Base-by-base conservation (phyloP, 2,888 invertebrate genomes). In the Oithona nana region DNA sequence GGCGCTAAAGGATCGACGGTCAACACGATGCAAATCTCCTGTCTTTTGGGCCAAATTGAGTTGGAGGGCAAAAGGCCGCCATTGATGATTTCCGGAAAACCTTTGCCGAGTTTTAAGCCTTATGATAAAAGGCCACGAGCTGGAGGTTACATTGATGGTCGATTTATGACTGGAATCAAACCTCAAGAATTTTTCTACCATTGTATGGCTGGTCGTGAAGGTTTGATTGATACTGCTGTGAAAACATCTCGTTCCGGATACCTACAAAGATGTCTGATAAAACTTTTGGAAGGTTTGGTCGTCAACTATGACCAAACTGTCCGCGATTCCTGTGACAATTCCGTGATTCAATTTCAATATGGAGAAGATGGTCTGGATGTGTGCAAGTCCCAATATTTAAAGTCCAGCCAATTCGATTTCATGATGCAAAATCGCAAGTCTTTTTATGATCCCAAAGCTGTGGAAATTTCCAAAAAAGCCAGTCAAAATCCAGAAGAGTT, bases 171-270 rank as follows among this genome's bases (percentile, higher is more conserved):
- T 0, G 98, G 98, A n/a, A 90, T 99, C 68, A 82, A 87, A 70
- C 94, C 95, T 0, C 94, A 93, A 74, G 97, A 98, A 71, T 94
- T 94, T 73, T 98, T 94, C 76, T 97, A 95, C 75, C 97, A 99
- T 79, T 97, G 97, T 71, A 99, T 99, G 97, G 98, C 98, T 62
- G 98, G 98, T 63, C 81, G 98, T 74, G 98, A 98, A 80, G 90
- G 98, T 78, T 80, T 99, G 62, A 90, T 99, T 69, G 98, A 99
- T 81, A 99, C 98, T 2, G 98, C 98, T 66, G 97, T 98, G 0
- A 99, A 99, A 77, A 99, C 98, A 1, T 29, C 29, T 29, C 82
- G 95, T 65, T 94, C 94, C 68, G 99, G 99, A 68, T 99, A 99
- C 73, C 77, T 99, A 63, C 94, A 97, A 74, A 79, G 95, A 66